A percentile compares a stretch with the other conserved stretches of the same genome.
These are phyloP conservation scores for Xestia sexstrigata DNA, from an alignment of 2,888 invertebrate genomes.

Conservation along the genomic window DNA sequence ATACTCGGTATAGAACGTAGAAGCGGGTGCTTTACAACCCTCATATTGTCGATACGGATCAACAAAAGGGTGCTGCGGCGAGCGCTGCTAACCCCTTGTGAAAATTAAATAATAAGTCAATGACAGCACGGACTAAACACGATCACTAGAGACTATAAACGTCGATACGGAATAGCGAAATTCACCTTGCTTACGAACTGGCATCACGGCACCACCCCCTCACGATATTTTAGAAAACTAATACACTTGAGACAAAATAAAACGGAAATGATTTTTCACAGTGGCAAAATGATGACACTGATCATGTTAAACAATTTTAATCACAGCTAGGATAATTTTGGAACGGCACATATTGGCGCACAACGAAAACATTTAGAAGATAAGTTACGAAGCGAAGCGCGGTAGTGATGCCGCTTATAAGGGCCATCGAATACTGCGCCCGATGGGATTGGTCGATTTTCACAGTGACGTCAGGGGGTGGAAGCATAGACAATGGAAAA, in stretches of 20 bases:
- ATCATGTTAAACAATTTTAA: slow-evolving; percentile 85
- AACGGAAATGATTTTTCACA: slow-evolving; percentile 83
- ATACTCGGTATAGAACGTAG: slow-evolving; percentile 44
- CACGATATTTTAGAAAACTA: slow-evolving; percentile 85
- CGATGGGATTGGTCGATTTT: slow-evolving; percentile 92
- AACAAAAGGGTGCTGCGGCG: slow-evolving; percentile 76
- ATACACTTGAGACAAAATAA: slow-evolving; percentile 81
- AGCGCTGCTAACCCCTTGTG: slow-evolving; percentile 71
- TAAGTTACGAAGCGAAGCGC: slow-evolving; percentile 82
- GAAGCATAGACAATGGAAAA: slow-evolving; percentile 87
- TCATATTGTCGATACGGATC: slow-evolving; percentile 75
- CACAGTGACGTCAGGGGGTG: slow-evolving; percentile 91
- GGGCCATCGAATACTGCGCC: slow-evolving; percentile 88
- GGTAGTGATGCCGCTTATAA: slow-evolving; percentile 82
- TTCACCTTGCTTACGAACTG: slow-evolving; percentile 94
- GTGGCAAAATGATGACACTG: slow-evolving; percentile 71
- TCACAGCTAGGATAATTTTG: slow-evolving; percentile 81
- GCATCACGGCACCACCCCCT: slow-evolving; percentile 92
- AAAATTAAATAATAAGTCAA: slow-evolving; percentile 68
- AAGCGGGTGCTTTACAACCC: slow-evolving; percentile 75
- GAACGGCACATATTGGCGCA: slow-evolving; percentile 82
- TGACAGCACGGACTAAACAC: slow-evolving; percentile 61
- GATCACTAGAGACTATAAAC: slow-evolving; percentile 52
- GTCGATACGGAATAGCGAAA: slow-evolving; percentile 69
- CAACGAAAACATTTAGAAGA: slow-evolving; percentile 87